These are phyloP conservation scores for Lysandra coridon DNA, from an alignment of 2,888 invertebrate genomes.

Conservation along the genomic window DNA sequence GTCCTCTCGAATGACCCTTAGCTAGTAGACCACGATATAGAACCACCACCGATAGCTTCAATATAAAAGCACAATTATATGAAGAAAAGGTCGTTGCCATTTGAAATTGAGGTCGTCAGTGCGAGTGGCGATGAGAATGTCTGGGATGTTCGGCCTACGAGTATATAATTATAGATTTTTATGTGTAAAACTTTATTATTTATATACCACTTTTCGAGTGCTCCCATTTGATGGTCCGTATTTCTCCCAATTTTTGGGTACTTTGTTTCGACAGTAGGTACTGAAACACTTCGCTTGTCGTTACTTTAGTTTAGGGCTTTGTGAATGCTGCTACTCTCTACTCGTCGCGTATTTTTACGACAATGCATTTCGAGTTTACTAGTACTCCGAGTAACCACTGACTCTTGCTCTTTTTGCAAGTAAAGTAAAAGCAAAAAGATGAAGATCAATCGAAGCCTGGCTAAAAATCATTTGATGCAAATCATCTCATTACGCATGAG, in stretches of 20 bases:
- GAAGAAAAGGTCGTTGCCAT: slow-evolving; percentile 27
- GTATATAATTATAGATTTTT: slow-evolving; percentile 26
- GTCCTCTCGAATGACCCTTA: background rate
- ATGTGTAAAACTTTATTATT: slow-evolving; percentile 23
- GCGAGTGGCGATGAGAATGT: slow-evolving; percentile 23
- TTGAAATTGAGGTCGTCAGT: slow-evolving; percentile 22
- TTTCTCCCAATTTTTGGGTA: background rate
- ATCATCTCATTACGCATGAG: background rate
- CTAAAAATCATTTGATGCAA: background rate
- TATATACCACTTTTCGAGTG: background rate
- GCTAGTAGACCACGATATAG: background rate
- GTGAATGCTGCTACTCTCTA: background rate
- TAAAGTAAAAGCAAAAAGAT: background rate
- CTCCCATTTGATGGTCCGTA: background rate
- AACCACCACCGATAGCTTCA: background rate
- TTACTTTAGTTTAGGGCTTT: background rate
- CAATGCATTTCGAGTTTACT: background rate
- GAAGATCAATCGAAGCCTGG: background rate
- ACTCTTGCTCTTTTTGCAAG: background rate
- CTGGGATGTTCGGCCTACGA: slow-evolving; percentile 28
- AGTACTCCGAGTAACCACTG: background rate
- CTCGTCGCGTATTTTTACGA: background rate
- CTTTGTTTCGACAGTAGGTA: background rate
- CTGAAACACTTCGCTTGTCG: background rate
- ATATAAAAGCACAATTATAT: slow-evolving; percentile 17